Evolutionary conservation across 1,140 invertebrate species (phyloP).

Genomic region (Sitobion miscanthi): DNA sequence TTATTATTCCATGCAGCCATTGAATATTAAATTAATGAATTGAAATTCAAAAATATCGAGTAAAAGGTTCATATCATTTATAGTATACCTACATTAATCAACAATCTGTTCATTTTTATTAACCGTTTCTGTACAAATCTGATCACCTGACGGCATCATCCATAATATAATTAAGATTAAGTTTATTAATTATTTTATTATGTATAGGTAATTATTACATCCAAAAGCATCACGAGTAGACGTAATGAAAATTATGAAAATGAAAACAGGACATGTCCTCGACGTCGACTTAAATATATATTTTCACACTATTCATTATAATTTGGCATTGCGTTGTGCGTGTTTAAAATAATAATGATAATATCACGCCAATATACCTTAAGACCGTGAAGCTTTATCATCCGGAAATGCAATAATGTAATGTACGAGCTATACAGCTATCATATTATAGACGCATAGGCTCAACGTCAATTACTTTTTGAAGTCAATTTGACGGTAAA

Average conservation of each 20-base stretch:
- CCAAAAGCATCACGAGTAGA: not conserved
- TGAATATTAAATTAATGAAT: not conserved
- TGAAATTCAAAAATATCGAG: not conserved
- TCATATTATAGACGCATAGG: not conserved
- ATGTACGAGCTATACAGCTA: not conserved
- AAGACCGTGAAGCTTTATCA: not conserved
- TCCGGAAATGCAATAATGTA: not conserved
- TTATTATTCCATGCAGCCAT: not conserved
- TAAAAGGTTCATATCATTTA: not conserved
- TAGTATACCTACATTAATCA: not conserved
- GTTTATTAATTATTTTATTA: not conserved
- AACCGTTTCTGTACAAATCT: not conserved
- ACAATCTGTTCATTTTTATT: not conserved
- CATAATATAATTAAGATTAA: not conserved
- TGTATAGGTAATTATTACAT: not conserved
- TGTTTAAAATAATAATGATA: conserved; percentile 24
- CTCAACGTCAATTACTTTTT: not conserved
- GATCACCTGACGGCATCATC: not conserved
- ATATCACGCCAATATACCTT: not conserved
- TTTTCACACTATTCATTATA: not conserved
- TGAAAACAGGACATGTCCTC: not conserved
- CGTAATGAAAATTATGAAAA: not conserved
- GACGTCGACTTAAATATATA: not conserved
- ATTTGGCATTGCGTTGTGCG: not conserved
- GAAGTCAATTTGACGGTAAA: not conserved